These are phyloP conservation scores for Cotesia typhae DNA, from an alignment of 1,140 invertebrate species.

Conservation along the genomic window DNA sequence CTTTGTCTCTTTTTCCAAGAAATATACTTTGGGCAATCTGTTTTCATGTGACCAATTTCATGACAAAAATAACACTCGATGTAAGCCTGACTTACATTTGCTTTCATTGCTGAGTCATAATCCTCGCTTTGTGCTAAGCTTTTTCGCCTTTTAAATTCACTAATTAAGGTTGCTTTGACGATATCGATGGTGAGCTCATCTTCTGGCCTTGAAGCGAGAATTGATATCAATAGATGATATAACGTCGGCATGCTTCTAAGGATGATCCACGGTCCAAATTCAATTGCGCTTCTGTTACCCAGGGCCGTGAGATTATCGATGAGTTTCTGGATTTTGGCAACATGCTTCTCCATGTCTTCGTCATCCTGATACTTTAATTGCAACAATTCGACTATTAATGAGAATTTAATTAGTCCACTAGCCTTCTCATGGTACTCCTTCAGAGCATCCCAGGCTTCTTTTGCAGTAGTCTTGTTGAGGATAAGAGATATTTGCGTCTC, in stretches of 20 bases:
- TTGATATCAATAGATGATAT: neutral
- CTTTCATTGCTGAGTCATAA: neutral
- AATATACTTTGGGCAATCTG: neutral
- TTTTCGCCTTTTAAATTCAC: neutral
- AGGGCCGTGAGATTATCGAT: neutral
- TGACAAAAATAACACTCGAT: constrained; percentile 10
- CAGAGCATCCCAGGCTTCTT: constrained; percentile 15
- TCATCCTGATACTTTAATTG: neutral
- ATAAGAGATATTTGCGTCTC: too few relatives aligned
- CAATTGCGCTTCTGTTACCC: neutral
- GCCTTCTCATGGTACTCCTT: constrained; percentile 9
- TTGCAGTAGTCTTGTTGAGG: neutral
- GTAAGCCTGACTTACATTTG: neutral
- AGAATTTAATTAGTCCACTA: constrained; percentile 4
- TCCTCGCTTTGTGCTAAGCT: neutral
- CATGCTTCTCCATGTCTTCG: constrained; percentile 15
- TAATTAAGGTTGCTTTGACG: constrained; percentile 12
- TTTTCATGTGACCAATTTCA: neutral
- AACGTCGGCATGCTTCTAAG: neutral
- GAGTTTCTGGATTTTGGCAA: neutral
- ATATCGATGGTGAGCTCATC: neutral
- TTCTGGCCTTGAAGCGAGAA: neutral
- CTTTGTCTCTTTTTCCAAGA: constrained; percentile 9
- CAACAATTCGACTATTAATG: neutral
- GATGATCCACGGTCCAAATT: constrained; percentile 7